Conservation (phyloP, 2,113 vertebrate genomes). For the Scopus umbretta region DNA sequence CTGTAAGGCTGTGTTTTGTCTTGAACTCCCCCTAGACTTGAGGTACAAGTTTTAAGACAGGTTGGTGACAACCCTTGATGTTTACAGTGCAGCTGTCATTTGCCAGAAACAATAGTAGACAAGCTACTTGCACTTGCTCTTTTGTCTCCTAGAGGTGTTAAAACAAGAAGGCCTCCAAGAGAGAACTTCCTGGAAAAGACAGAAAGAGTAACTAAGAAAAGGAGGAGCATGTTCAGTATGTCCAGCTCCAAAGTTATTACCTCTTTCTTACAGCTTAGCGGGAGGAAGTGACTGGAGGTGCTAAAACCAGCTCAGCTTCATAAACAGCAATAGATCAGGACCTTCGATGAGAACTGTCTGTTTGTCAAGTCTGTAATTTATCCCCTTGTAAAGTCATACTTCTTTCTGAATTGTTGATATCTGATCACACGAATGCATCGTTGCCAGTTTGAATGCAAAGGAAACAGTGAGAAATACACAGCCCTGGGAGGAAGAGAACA, state of each 20-base stretch:
- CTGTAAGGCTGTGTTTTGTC: background rate
- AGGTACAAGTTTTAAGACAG: background rate
- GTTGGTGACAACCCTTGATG: background rate
- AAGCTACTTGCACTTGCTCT: background rate
- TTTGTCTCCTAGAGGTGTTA: background rate
- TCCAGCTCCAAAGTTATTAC: background rate
- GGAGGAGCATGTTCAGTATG: background rate
- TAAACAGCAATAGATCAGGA: background rate
- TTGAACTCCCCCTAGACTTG: background rate
- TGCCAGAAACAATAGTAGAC: background rate
- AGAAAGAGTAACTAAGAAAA: background rate
- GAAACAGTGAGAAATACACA: background rate
- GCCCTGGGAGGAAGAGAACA: background rate
- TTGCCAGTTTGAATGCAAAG: background rate
- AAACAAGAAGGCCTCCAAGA: background rate
- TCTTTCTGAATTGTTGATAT: background rate
- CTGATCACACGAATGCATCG: background rate
- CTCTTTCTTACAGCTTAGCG: background rate
- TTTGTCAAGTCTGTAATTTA: background rate
- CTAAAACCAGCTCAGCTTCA: background rate
- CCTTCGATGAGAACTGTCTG: background rate
- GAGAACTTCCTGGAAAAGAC: background rate
- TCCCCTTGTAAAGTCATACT: background rate
- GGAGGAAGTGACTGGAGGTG: background rate
- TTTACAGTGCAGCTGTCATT: background rate